Evolutionary conservation across 2,797 vertebrate genomes (phyloP).

Genomic region (Corythornis leucogaster): DNA sequence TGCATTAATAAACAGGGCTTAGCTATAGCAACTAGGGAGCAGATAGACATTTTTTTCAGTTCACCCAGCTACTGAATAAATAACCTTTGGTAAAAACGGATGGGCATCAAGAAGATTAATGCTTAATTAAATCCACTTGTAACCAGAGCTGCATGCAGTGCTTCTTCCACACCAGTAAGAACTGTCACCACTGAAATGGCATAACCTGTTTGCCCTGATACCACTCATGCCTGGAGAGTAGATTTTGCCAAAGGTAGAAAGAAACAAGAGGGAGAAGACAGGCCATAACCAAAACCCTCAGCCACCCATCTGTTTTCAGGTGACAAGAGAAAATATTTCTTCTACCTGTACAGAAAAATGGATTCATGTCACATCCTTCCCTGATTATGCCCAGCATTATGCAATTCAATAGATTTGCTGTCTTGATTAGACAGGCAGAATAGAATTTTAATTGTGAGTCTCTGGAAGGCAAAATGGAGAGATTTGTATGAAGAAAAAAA

Average conservation of each 20-base stretch:
- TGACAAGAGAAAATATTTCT: slow-evolving; percentile 52
- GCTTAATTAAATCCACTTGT: background rate
- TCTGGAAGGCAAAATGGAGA: slow-evolving; percentile 63
- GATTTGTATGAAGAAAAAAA: slow-evolving; percentile 41
- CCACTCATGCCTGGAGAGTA: background rate
- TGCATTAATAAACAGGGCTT: background rate
- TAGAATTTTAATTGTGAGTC: slow-evolving; percentile 71
- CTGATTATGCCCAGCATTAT: slow-evolving; percentile 71
- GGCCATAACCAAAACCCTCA: background rate
- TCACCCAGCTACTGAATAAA: background rate
- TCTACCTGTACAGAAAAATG: slow-evolving; percentile 63
- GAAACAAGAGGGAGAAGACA: background rate
- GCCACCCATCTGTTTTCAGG: slow-evolving; percentile 12
- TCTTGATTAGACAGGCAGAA: slow-evolving; percentile 72
- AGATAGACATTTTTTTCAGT: background rate
- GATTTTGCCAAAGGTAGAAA: background rate
- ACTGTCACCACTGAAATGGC: background rate
- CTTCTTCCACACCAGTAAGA: background rate
- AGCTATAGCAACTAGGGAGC: background rate
- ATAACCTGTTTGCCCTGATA: background rate
- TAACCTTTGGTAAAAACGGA: background rate
- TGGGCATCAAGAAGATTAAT: background rate
- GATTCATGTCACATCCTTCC: slow-evolving; percentile 71
- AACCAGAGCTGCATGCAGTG: background rate
- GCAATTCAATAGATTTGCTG: slow-evolving; percentile 73